These are phyloP conservation scores for Leptinotarsa peninsularis DNA, from an alignment of 2,888 invertebrate species.

Conservation along the genomic window DNA sequence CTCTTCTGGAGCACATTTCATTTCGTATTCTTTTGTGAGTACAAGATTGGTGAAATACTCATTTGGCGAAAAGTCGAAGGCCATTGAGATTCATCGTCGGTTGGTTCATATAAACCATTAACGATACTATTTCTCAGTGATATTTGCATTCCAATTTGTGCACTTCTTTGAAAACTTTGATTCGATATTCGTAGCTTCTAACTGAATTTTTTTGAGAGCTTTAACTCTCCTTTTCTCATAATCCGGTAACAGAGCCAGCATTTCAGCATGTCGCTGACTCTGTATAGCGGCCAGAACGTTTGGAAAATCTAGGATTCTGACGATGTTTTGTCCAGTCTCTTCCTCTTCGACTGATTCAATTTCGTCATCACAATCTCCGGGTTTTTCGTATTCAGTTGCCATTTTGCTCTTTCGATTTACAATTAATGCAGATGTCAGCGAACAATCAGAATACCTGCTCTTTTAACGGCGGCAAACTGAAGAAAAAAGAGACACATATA, in stretches of 20 bases:
- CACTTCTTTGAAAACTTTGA: constrained; percentile 93
- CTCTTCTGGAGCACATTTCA: constrained; percentile 89
- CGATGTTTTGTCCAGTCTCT: constrained; percentile 64
- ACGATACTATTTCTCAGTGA: constrained; percentile 80
- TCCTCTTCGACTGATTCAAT: constrained; percentile 76
- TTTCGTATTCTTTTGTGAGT: constrained; percentile 91
- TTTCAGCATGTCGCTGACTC: constrained; percentile 70
- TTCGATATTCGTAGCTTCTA: constrained; percentile 87
- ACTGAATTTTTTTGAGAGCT: constrained; percentile 87
- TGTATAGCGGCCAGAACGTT: too few relatives aligned
- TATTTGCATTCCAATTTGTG: constrained; percentile 94
- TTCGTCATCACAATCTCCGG: constrained; percentile 75
- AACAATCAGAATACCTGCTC: constrained; percentile 28
- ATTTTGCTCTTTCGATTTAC: constrained; percentile 63
- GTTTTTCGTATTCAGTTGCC: constrained; percentile 74
- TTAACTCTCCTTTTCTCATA: constrained; percentile 85
- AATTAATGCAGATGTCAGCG: neutral
- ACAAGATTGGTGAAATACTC: constrained; percentile 88
- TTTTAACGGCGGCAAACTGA: constrained; percentile 43
- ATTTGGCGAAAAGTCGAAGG: constrained; percentile 92
- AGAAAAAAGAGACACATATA: constrained; percentile 35
- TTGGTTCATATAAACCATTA: constrained; percentile 86
- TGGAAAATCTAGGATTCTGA: too few relatives aligned
- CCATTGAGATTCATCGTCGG: constrained; percentile 89
- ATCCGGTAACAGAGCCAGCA: constrained; percentile 75